Evolutionary conservation across 2,888 invertebrate species (phyloP).

Genomic region (Amblyjoppa proteus): DNA sequence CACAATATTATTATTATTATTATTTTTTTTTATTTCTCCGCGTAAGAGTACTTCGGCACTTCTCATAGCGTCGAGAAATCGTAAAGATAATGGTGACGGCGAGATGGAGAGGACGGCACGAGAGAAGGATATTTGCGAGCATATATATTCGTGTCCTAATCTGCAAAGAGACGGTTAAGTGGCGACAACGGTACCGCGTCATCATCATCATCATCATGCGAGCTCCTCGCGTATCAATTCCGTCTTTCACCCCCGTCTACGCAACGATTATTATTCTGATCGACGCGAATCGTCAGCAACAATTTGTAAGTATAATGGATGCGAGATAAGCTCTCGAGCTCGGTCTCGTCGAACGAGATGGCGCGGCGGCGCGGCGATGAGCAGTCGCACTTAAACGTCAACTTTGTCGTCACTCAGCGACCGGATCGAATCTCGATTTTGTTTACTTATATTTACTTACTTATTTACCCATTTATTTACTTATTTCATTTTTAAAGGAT

Average conservation of each 20-base stretch:
- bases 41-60: slow-evolving; percentile 34
- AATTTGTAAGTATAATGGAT: slow-evolving; percentile 61
- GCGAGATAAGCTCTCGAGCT: slow-evolving; percentile 20
- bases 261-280: slow-evolving; percentile 36
- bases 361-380: slow-evolving; percentile 3
- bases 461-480: no score
- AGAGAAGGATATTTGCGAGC: slow-evolving; percentile 11
- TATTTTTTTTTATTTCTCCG: neutral
- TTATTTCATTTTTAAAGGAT: no score
- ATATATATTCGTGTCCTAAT: slow-evolving; percentile 50
- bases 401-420: slow-evolving; percentile 42
- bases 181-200: slow-evolving; percentile 62
- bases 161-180: slow-evolving; percentile 59
- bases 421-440: slow-evolving; percentile 5
- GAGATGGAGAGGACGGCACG: neutral
- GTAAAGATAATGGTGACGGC: slow-evolving; percentile 33
- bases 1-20: neutral
- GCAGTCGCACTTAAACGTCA: slow-evolving; percentile 20
- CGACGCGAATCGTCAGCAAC: slow-evolving; percentile 40
- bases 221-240: slow-evolving; percentile 47
- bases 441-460: no score
- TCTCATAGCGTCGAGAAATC: slow-evolving; percentile 48
- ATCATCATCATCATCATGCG: slow-evolving; percentile 51
- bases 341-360: slow-evolving; percentile 20
- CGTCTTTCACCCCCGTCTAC: slow-evolving; percentile 13